Percentiles rank a stretch among this genome's conserved stretches.
phyloP scores from a whole-genome alignment of 2,113 vertebrate species.

The Herpailurus yagouaroundi region DNA sequence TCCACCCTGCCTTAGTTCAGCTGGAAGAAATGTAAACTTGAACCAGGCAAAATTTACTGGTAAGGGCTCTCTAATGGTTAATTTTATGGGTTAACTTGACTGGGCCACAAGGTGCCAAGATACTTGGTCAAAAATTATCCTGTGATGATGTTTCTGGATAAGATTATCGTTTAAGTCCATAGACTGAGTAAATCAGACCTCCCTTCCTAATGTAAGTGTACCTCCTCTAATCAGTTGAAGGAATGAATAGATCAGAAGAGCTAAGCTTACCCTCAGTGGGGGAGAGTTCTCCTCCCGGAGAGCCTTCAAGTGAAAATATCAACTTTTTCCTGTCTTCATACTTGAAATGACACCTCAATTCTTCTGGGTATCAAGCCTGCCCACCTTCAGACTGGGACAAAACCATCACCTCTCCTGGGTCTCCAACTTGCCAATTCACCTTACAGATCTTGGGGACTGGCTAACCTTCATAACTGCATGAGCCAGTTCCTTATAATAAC shows the following conservation, averaged over 20 bases:
- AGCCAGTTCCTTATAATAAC: not conserved
- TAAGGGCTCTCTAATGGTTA: not conserved
- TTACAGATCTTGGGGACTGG: not conserved
- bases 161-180: not conserved
- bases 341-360: not conserved
- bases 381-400: not conserved
- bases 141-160: not conserved
- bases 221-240: not conserved
- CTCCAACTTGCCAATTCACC: not conserved
- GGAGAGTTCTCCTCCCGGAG: not conserved
- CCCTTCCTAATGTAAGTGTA: not conserved
- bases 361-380: not conserved
- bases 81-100: not conserved
- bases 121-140: not conserved
- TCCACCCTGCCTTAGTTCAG: not conserved
- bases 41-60: not conserved
- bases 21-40: not conserved
- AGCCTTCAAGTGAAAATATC: not conserved
- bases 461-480: not conserved
- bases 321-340: not conserved
- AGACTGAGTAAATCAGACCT: not conserved
- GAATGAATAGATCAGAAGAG: not conserved
- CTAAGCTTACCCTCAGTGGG: not conserved
- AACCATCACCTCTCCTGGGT: not conserved
- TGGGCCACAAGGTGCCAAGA: not conserved